Base-by-base conservation (phyloP, 2,888 invertebrate genomes). In the Athripsodes cinereus region DNA sequence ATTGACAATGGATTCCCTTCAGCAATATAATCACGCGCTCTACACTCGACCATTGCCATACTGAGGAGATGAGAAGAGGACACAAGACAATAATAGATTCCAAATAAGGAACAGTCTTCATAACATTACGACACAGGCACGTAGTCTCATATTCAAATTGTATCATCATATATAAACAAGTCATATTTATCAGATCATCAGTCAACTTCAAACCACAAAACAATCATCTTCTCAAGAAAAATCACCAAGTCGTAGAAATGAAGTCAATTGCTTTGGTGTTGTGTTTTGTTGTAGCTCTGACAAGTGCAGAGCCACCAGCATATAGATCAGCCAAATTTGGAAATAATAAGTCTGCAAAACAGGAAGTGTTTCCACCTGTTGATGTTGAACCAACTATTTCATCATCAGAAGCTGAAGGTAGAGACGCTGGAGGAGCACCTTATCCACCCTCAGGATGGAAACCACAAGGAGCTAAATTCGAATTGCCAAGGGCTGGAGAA, bases 361-460 rank as follows among this genome's bases (percentile, higher is more conserved):
- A 54, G 44, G 49, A 51, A 22, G n/a, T 31, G 5, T 1, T 40
- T 22, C 34, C 60, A 19, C 40, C 26, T 19, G 35, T 49, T 2
- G 59, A 58, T 48, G 56, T 59, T 8, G 56, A 56, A 34, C 53
- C 61, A 6, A 20, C 50, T 13, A 52, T 52, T 13, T 47, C 51
- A 20, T 18, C 52, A 1, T 11, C 44, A 26, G 53, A 40, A 22
- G 35, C 40, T 1, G 47, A 44, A 13, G 19, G 16, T 22, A 26
- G 22, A 48, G 20, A 3, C 16, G 56, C 22, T 2, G 53, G 31
- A 11, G 53, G 31, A 11, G 61, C 53, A 18, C 62, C 62, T 20
- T 62, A 62, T 40, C 74, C 75, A 1, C 69, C 78, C 0, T 73
- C 78, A 1, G 78, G 77, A 20, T 78, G 76, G 76, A 75, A 73